phyloP scores from a whole-genome alignment of 2,888 invertebrate genomes.

The Catocala fraxini region DNA sequence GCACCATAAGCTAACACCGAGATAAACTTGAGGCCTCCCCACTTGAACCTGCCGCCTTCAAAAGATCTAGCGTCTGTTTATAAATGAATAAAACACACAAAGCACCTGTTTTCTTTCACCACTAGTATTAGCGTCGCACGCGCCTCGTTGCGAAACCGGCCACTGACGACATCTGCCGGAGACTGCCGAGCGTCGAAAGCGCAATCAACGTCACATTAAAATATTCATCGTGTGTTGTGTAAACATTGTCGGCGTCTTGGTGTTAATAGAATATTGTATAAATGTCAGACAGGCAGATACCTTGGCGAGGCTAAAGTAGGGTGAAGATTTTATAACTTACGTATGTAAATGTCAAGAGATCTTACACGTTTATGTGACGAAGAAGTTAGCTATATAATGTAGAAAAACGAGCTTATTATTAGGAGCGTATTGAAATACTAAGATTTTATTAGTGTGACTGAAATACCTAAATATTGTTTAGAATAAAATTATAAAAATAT shows the following conservation, averaged over 20 bases:
- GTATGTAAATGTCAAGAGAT: too few species aligned
- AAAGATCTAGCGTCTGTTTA: slow-evolving; percentile 25
- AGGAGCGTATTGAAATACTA: too few species aligned
- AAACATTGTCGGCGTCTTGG: slow-evolving; percentile 23
- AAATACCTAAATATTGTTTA: too few species aligned
- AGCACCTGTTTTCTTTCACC: slow-evolving; percentile 68
- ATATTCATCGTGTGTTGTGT: slow-evolving; percentile 40
- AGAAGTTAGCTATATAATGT: too few species aligned
- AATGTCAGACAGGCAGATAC: slow-evolving; percentile 8
- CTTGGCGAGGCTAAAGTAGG: too few species aligned
- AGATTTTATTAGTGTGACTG: too few species aligned
- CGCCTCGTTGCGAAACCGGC: slow-evolving; percentile 59
- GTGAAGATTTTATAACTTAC: too few species aligned
- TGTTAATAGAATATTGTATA: slow-evolving; percentile 9
- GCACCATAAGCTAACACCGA: slow-evolving; percentile 13
- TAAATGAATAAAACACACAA: slow-evolving; percentile 58
- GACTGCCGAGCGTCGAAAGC: slow-evolving; percentile 36
- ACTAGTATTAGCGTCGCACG: slow-evolving; percentile 60
- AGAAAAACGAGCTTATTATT: too few species aligned
- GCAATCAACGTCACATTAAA: slow-evolving; percentile 47
- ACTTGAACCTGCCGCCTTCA: slow-evolving; percentile 12
- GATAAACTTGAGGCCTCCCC: slow-evolving; percentile 10
- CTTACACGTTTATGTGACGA: too few species aligned
- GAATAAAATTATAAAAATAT: too few species aligned
- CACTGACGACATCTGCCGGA: slow-evolving; percentile 51